A percentile compares a stretch with the other conserved stretches of the same genome.
phyloP scores from a whole-genome alignment of 2,888 invertebrate genomes.

The Theodoxus fluviatilis region DNA sequence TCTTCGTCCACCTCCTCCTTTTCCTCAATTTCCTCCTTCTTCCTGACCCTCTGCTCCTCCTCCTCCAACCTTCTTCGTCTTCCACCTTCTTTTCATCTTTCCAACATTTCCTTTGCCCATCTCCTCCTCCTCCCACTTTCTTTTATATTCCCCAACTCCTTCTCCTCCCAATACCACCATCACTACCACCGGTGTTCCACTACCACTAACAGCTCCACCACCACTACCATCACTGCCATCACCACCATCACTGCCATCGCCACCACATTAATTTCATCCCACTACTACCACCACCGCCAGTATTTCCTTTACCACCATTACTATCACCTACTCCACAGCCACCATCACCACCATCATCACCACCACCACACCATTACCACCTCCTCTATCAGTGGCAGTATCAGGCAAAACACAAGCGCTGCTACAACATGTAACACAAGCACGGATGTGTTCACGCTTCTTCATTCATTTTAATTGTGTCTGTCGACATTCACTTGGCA shows the following conservation, averaged over 20 bases:
- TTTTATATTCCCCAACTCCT: neutral
- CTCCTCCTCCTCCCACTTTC: neutral
- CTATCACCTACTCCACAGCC: neutral
- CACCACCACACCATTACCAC: neutral
- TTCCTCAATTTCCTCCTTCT: neutral
- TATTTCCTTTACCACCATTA: neutral
- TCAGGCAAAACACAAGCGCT: too few relatives aligned
- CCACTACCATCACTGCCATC: neutral
- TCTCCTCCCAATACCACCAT: neutral
- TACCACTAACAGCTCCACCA: neutral
- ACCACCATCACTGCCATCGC: conserved; percentile 7
- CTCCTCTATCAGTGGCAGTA: neutral
- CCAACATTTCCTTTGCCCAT: neutral
- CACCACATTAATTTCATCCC: neutral
- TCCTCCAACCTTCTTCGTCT: neutral
- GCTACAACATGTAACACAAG: too few relatives aligned
- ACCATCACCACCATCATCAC: neutral
- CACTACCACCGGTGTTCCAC: neutral
- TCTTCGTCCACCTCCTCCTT: neutral
- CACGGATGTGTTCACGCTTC: too few relatives aligned
- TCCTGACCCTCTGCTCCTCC: neutral
- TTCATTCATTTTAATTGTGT: too few relatives aligned
- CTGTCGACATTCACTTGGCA: too few relatives aligned
- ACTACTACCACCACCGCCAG: neutral
- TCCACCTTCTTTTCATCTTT: neutral